phyloP scores from a whole-genome alignment of 2,113 vertebrate genomes.

The Athene cunicularia region DNA sequence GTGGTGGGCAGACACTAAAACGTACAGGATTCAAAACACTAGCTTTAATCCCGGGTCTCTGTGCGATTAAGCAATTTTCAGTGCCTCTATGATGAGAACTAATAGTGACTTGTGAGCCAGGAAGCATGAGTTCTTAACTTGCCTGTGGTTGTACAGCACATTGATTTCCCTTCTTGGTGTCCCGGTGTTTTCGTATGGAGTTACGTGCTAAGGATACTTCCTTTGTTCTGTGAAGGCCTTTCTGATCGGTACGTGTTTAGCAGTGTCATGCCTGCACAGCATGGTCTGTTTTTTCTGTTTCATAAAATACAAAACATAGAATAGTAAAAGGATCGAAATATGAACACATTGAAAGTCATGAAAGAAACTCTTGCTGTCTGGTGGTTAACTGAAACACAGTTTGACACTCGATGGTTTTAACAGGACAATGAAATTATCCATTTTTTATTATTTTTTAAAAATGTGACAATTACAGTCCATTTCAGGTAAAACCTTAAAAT shows the following conservation, averaged over 20 bases:
- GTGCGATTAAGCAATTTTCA: background rate
- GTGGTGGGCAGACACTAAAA: background rate
- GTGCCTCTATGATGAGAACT: background rate
- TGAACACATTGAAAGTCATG: background rate
- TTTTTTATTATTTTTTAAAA: background rate
- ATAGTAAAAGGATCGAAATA: background rate
- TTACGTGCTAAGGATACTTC: background rate
- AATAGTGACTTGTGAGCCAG: slow-evolving; percentile 14
- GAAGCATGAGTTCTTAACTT: slow-evolving; percentile 23
- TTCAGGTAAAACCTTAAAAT: slow-evolving; percentile 1
- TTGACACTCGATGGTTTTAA: background rate
- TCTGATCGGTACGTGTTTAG: background rate
- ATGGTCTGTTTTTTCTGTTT: background rate
- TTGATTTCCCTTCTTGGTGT: background rate
- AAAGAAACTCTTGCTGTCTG: background rate
- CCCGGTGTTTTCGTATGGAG: slow-evolving; percentile 11
- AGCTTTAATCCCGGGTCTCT: background rate
- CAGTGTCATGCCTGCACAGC: background rate
- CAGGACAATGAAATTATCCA: background rate
- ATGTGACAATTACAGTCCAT: background rate
- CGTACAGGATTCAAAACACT: background rate
- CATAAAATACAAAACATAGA: background rate
- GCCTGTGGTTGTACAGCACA: slow-evolving; percentile 24
- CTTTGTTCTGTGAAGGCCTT: background rate
- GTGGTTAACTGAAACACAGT: background rate